Percentiles rank a stretch among this genome's conserved stretches.
Evolutionary conservation across 2,888 invertebrate genomes (phyloP).

Genomic region (Hyles lineata): DNA sequence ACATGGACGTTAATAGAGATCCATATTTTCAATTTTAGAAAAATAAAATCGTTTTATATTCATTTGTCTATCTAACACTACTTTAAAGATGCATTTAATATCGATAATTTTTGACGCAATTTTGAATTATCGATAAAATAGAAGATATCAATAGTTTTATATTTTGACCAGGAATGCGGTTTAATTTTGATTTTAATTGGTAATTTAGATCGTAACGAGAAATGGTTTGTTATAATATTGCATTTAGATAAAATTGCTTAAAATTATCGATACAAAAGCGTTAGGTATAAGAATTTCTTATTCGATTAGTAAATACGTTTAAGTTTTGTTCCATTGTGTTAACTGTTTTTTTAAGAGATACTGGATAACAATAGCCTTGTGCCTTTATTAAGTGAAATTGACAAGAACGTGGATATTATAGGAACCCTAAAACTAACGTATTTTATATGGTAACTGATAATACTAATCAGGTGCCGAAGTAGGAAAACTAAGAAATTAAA

Average conservation of each 20-base stretch:
- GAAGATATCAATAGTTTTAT: not conserved
- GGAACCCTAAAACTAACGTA: slow-evolving; percentile 4
- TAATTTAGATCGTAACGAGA: too few relatives aligned
- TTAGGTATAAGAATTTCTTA: not conserved
- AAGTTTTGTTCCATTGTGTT: not conserved
- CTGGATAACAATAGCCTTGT: not conserved
- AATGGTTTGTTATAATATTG: not conserved
- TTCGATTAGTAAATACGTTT: slow-evolving; percentile 11
- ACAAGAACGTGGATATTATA: not conserved
- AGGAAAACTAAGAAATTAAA: slow-evolving; percentile 4
- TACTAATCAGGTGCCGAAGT: slow-evolving; percentile 19
- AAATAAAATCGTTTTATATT: slow-evolving; percentile 48
- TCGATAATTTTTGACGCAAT: not conserved
- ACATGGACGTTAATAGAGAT: slow-evolving; percentile 63
- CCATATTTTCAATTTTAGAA: slow-evolving; percentile 52
- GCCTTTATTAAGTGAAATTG: not conserved
- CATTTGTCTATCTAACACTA: slow-evolving; percentile 35
- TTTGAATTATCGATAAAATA: not conserved
- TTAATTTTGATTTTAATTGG: not conserved
- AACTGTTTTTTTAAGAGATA: not conserved
- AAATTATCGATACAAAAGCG: slow-evolving; percentile 4
- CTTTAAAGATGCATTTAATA: slow-evolving; percentile 6
- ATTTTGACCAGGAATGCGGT: not conserved
- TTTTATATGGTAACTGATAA: slow-evolving; percentile 14
- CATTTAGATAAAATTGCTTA: not conserved